A percentile compares a stretch with the other conserved stretches of the same genome.
Conservation (phyloP, 2,888 invertebrate species). For the Tolmerus cingulatus region DNA sequence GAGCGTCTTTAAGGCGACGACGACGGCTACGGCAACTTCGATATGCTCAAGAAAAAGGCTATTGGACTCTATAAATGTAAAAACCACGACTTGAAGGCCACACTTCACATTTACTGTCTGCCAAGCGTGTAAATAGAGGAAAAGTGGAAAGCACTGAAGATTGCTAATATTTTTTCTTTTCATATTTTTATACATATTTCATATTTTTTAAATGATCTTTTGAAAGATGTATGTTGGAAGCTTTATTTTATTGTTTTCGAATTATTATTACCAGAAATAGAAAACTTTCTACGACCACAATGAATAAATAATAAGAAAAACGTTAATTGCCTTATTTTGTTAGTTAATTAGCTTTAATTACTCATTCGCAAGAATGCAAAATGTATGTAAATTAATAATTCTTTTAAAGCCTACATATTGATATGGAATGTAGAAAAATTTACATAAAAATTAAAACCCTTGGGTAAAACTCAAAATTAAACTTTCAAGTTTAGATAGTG, state of each 20-base stretch:
- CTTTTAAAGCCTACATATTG: too few relatives aligned
- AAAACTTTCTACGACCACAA: not conserved
- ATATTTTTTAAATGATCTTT: not conserved
- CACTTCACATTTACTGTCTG: not conserved
- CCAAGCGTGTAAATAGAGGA: not conserved
- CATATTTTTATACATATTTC: not conserved
- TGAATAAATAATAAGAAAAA: not conserved
- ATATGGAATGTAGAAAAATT: too few relatives aligned
- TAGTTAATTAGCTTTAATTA: not conserved
- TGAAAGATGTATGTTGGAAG: too few relatives aligned
- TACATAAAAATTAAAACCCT: too few relatives aligned
- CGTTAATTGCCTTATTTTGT: not conserved
- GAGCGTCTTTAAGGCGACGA: not conserved
- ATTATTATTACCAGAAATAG: not conserved
- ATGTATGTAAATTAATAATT: too few relatives aligned
- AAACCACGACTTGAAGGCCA: slow-evolving; percentile 47
- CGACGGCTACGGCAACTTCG: not conserved
- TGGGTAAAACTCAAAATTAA: too few relatives aligned
- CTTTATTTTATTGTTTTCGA: not conserved
- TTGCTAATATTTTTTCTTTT: not conserved
- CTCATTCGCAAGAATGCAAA: not conserved
- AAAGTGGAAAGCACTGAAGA: not conserved
- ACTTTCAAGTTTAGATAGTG: too few relatives aligned
- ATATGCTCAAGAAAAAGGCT: slow-evolving; percentile 34
- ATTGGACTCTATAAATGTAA: slow-evolving; percentile 46